phyloP scores from a whole-genome alignment of 2,797 vertebrate genomes.

The Hyperoplus immaculatus region DNA sequence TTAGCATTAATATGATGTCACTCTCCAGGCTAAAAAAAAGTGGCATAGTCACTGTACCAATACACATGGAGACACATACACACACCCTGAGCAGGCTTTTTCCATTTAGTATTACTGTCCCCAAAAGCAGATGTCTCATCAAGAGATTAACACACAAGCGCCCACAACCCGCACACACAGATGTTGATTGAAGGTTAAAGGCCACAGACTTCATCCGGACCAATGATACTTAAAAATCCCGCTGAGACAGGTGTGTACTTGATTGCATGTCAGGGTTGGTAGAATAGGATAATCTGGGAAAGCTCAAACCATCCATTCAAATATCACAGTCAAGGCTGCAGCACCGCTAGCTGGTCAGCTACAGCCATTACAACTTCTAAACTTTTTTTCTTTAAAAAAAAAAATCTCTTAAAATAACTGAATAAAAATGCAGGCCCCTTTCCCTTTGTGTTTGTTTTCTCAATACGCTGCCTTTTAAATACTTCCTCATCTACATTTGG shows the following conservation, averaged over 20 bases:
- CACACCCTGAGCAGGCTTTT: background rate
- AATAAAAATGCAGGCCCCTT: background rate
- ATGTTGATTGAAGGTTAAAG: slow-evolving; percentile 46
- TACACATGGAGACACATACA: slow-evolving; percentile 9
- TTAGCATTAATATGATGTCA: slow-evolving; percentile 4
- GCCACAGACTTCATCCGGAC: slow-evolving; percentile 5
- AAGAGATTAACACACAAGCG: slow-evolving; percentile 55
- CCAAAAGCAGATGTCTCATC: slow-evolving; percentile 42
- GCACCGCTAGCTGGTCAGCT: slow-evolving; percentile 67
- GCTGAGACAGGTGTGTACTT: slow-evolving; percentile 7
- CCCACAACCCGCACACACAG: background rate
- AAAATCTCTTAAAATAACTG: background rate
- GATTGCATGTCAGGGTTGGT: background rate
- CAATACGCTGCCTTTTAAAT: background rate
- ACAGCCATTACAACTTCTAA: slow-evolving; percentile 53
- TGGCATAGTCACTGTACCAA: slow-evolving; percentile 18
- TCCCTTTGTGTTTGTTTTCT: background rate
- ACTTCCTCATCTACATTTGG: background rate
- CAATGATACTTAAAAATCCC: slow-evolving; percentile 22
- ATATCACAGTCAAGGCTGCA: slow-evolving; percentile 37
- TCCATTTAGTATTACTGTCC: slow-evolving; percentile 38
- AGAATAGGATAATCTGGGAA: slow-evolving; percentile 18
- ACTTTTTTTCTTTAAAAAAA: background rate
- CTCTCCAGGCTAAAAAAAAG: slow-evolving; percentile 29
- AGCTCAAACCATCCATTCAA: background rate